Evolutionary conservation across 1,140 invertebrate species (phyloP).

Genomic region (Vanessa tameamea): DNA sequence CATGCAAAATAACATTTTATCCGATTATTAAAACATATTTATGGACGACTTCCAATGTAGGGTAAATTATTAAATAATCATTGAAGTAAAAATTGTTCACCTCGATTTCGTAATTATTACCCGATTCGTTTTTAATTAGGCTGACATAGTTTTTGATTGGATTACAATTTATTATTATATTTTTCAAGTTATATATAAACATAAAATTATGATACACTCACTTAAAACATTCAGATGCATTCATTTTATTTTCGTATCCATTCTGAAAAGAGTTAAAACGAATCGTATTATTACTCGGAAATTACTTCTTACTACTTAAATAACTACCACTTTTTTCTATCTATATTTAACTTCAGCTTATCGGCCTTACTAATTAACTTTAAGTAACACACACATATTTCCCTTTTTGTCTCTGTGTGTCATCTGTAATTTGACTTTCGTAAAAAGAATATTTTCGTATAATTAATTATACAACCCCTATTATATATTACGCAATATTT

Average conservation of each 20-base stretch:
- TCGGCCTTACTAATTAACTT: background rate
- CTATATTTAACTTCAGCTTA: too few relatives aligned
- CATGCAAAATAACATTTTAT: background rate
- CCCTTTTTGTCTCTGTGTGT: background rate
- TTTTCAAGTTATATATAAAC: background rate
- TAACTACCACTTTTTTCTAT: too few relatives aligned
- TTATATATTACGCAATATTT: too few relatives aligned
- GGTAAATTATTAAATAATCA: background rate
- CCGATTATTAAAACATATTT: background rate
- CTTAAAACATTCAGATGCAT: slow-evolving; percentile 73
- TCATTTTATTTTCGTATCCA: slow-evolving; percentile 74
- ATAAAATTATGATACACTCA: slow-evolving; percentile 44
- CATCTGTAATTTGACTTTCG: too few relatives aligned
- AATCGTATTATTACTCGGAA: too few relatives aligned
- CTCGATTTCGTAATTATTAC: background rate
- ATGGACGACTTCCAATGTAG: background rate
- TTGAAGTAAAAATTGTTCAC: background rate
- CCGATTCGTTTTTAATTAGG: background rate
- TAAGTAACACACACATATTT: background rate
- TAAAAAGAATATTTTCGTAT: too few relatives aligned
- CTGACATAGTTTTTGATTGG: background rate
- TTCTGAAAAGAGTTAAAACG: slow-evolving; percentile 55
- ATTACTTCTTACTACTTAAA: too few relatives aligned
- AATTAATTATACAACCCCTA: too few relatives aligned
- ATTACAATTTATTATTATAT: background rate